Conservation (phyloP, 1,140 invertebrate species). For the Lutraria rhynchaena region DNA sequence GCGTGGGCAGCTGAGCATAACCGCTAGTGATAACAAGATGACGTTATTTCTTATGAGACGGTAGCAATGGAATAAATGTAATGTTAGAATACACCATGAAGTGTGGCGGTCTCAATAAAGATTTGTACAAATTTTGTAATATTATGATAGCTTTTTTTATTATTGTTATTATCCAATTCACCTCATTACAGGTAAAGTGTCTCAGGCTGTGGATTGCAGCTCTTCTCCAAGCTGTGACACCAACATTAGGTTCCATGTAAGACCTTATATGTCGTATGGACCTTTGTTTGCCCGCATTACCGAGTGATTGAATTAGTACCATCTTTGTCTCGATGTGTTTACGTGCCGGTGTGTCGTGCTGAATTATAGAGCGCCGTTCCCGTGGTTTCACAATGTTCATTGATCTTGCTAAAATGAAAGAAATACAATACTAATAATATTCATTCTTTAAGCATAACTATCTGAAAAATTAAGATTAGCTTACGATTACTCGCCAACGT, state of each 20-base stretch:
- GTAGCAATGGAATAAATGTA: no score
- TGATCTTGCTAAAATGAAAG: constrained; percentile 10
- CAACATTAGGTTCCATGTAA: constrained; percentile 44
- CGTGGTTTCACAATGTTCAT: constrained; percentile 29
- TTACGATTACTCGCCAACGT: not conserved
- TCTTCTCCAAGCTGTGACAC: constrained; percentile 34
- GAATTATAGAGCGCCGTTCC: constrained; percentile 12
- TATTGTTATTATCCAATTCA: no score
- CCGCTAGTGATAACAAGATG: no score
- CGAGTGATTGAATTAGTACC: constrained; percentile 30
- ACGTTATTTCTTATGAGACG: no score
- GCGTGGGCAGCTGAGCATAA: no score
- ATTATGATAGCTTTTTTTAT: no score
- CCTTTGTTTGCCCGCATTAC: constrained; percentile 30
- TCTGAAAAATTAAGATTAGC: not conserved
- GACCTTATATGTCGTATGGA: constrained; percentile 32
- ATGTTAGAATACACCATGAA: no score
- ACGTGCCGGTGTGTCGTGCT: constrained; percentile 20
- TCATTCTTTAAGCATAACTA: not conserved
- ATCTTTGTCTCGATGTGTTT: constrained; percentile 43
- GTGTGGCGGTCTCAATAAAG: no score
- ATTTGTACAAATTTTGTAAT: no score
- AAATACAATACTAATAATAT: constrained; percentile 1
- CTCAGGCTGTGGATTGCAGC: constrained; percentile 25
- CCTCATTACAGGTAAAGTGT: constrained; percentile 37